phyloP scores from a whole-genome alignment of 2,113 vertebrate species.

The Chauna torquata region DNA sequence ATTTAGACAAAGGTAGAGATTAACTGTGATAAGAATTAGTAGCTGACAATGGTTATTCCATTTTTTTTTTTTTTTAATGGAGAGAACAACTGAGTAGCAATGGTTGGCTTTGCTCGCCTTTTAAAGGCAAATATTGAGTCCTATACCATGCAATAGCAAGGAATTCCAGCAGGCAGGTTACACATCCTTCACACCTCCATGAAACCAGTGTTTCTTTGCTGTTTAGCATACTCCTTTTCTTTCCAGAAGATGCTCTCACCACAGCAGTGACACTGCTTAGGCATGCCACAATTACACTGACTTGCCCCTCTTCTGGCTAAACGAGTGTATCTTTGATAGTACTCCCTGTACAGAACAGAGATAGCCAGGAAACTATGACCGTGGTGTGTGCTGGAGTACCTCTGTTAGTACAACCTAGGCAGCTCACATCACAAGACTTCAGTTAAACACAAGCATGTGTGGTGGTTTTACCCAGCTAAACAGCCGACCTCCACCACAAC shows the following conservation, averaged over 20 bases:
- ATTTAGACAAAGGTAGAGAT: not conserved
- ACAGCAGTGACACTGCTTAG: not conserved
- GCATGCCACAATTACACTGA: not conserved
- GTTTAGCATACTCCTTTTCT: not conserved
- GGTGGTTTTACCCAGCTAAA: too few relatives aligned
- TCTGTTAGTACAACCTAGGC: not conserved
- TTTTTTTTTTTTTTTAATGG: not conserved
- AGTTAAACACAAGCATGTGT: not conserved
- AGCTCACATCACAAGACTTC: not conserved
- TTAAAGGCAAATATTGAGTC: not conserved
- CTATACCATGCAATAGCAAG: not conserved
- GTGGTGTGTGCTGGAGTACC: not conserved
- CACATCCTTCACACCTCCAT: not conserved
- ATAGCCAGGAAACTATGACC: not conserved
- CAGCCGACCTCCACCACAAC: too few relatives aligned
- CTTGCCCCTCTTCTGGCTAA: not conserved
- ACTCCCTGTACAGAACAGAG: not conserved
- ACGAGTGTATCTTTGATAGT: not conserved
- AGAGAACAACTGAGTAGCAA: not conserved
- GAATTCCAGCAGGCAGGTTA: not conserved
- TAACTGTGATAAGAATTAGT: not conserved
- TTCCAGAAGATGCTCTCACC: not conserved
- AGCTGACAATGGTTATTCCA: not conserved
- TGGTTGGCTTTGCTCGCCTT: not conserved
- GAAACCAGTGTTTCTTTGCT: fast-evolving